phyloP scores from a whole-genome alignment of 2,113 vertebrate genomes.

The Rafetus swinhoei region DNA sequence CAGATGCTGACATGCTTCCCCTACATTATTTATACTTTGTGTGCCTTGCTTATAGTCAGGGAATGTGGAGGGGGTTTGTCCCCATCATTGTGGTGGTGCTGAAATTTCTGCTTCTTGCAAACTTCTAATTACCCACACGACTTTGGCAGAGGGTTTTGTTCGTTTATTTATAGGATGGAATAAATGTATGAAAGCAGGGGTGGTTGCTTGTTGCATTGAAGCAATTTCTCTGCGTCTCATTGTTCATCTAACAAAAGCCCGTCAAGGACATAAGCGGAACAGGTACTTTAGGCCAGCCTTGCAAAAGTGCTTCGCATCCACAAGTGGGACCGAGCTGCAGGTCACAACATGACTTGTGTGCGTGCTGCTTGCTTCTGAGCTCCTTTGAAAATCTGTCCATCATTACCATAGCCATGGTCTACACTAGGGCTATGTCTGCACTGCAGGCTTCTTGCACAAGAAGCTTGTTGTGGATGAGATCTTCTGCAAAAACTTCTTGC shows the following conservation, averaged over 20 bases:
- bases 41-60: conserved; percentile 46
- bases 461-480: no score
- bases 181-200: conserved; percentile 10
- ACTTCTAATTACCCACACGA: conserved; percentile 64
- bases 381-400: not conserved
- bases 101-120: conserved; percentile 65
- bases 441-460: no score
- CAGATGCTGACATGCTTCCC: conserved; percentile 10
- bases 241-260: not conserved
- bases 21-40: not conserved
- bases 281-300: not conserved
- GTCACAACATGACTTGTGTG: not conserved
- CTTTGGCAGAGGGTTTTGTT: conserved; percentile 25
- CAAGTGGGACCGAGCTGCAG: not conserved
- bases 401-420: not conserved
- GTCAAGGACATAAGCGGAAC: not conserved
- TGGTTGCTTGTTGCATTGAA: not conserved
- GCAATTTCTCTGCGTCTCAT: not conserved
- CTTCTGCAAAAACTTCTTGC: no score
- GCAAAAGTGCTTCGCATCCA: not conserved
- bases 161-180: conserved; percentile 25
- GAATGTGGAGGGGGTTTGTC: conserved; percentile 54
- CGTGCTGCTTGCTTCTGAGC: not conserved
- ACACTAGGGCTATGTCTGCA: no score
- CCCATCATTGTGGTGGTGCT: conserved; percentile 51